A percentile compares a stretch with the other conserved stretches of the same genome.
Evolutionary conservation across 2,888 invertebrate species (phyloP).

Genomic region (Protophormia terraenovae): DNA sequence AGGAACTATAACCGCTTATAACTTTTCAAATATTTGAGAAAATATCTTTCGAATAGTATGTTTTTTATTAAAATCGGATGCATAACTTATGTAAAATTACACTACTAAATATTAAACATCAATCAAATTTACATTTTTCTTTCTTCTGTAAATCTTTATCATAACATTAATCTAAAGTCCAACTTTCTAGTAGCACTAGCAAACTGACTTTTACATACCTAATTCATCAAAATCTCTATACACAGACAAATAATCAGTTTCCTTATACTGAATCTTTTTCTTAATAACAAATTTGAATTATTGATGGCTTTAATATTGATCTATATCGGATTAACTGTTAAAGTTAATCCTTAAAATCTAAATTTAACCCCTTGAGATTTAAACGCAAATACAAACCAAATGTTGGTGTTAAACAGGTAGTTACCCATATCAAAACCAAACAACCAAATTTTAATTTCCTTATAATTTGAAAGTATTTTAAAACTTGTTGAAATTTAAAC

Average conservation of each 20-base stretch:
- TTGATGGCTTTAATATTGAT: conserved; percentile 8
- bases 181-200: not conserved
- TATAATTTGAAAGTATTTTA: conserved; percentile 45
- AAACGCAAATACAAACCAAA: not conserved
- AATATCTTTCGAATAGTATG: too few relatives aligned
- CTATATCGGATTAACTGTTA: conserved; percentile 54
- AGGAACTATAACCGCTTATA: too few relatives aligned
- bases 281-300: not conserved
- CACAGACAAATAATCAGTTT: not conserved
- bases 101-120: too few relatives aligned
- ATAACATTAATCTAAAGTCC: not conserved
- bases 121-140: too few relatives aligned
- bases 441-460: too few relatives aligned
- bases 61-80: too few relatives aligned
- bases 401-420: not conserved
- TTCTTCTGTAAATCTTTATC: too few relatives aligned
- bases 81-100: too few relatives aligned
- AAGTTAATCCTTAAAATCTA: conserved; percentile 43
- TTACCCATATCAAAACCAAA: not conserved
- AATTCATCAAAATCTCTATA: not conserved
- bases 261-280: not conserved
- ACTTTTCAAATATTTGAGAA: too few relatives aligned
- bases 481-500: conserved; percentile 59
- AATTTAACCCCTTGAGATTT: conserved; percentile 54
- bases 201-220: not conserved